Evolutionary conservation across 2,888 invertebrate genomes (phyloP).

Genomic region (Bruchidius siliquastri): DNA sequence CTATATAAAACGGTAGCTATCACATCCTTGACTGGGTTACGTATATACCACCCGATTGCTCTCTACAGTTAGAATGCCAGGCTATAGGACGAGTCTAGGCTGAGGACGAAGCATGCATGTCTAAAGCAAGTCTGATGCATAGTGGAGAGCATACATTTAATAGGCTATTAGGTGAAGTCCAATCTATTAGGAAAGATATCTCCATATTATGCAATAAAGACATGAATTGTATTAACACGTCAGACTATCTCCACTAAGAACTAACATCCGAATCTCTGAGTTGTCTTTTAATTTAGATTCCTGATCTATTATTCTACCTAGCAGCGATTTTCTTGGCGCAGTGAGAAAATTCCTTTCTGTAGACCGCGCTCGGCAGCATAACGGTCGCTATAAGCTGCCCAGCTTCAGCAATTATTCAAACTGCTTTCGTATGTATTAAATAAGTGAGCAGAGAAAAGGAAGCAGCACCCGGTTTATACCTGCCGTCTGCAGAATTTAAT

Average conservation of each 20-base stretch:
- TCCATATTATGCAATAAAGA: too few relatives aligned
- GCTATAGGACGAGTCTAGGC: too few relatives aligned
- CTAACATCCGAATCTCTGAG: background rate
- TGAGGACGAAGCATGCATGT: too few relatives aligned
- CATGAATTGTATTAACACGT: too few relatives aligned
- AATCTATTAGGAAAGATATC: too few relatives aligned
- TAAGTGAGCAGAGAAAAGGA: background rate
- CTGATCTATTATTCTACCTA: background rate
- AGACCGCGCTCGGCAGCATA: background rate
- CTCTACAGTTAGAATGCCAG: too few relatives aligned
- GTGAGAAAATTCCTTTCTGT: background rate
- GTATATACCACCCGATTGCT: too few relatives aligned
- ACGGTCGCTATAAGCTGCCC: background rate
- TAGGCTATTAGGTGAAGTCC: too few relatives aligned
- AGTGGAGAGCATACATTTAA: too few relatives aligned
- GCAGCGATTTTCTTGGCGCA: background rate
- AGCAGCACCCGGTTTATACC: background rate
- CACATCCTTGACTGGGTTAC: too few relatives aligned
- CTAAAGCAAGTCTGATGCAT: too few relatives aligned
- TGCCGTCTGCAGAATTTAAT: slow-evolving; percentile 15
- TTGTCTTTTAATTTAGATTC: background rate
- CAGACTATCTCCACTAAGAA: background rate
- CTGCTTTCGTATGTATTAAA: background rate
- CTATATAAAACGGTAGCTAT: too few relatives aligned
- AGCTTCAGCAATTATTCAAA: background rate